A percentile compares a stretch with the other conserved stretches of the same genome.
These are phyloP conservation scores for Drymonia ruficornis DNA, from an alignment of 2,888 invertebrate genomes.

Conservation along the genomic window DNA sequence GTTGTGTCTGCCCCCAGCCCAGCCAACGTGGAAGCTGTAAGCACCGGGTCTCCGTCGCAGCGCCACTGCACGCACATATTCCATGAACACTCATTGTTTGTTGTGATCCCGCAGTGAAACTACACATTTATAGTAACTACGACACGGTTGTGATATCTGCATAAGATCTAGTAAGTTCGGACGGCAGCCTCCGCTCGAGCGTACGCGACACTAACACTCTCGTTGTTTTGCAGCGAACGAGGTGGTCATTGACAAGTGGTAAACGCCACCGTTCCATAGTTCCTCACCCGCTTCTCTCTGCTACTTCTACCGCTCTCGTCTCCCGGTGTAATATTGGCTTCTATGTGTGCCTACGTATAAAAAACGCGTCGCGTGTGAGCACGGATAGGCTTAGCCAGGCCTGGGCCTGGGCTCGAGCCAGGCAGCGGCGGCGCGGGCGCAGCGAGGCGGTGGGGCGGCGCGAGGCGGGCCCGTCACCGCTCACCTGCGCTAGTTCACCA, in stretches of 20 bases:
- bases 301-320: constrained; percentile 76
- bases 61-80: constrained; percentile 80
- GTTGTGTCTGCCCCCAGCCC: constrained; percentile 79
- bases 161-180: constrained; percentile 76
- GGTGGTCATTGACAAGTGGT: constrained; percentile 89
- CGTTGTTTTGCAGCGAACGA: constrained; percentile 89
- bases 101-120: constrained; percentile 84
- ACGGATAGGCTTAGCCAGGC: constrained; percentile 37
- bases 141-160: constrained; percentile 81
- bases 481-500: constrained; percentile 67
- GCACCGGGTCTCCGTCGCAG: constrained; percentile 69
- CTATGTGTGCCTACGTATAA: constrained; percentile 54
- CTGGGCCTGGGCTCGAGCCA: constrained; percentile 30
- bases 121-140: constrained; percentile 75
- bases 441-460: constrained; percentile 35
- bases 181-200: constrained; percentile 67
- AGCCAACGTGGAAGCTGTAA: constrained; percentile 80
- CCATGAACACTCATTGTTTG: constrained; percentile 84
- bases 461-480: constrained; percentile 46
- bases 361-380: constrained; percentile 39
- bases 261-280: constrained; percentile 80
- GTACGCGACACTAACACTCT: constrained; percentile 70
- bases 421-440: constrained; percentile 38
- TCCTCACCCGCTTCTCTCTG: constrained; percentile 81
- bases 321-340: constrained; percentile 66